Conservation (phyloP, 2,797 vertebrate species). For the Poecilia picta region DNA sequence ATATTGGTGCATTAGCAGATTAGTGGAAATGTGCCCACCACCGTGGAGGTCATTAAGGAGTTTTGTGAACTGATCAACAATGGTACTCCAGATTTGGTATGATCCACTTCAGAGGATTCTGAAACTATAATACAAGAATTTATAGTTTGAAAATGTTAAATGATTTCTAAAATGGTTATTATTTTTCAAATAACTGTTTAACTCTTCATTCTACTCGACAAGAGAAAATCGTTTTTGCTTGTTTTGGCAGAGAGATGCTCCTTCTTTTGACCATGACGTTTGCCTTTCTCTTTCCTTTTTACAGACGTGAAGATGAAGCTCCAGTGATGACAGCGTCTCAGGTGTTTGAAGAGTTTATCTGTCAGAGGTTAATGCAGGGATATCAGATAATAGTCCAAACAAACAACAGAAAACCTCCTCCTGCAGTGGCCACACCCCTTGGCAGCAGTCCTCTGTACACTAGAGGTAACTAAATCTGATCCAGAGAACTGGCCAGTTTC, state of each 20-base stretch:
- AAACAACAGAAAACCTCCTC: slow-evolving; percentile 83
- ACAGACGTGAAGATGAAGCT: slow-evolving; percentile 92
- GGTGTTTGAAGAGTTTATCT: slow-evolving; percentile 98
- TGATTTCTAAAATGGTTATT: background rate
- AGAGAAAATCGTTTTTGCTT: background rate
- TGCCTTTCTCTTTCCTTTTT: background rate
- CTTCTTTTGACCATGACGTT: background rate
- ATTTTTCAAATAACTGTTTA: background rate
- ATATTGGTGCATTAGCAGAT: too few relatives aligned
- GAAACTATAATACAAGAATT: background rate
- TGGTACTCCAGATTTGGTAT: background rate
- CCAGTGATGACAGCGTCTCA: slow-evolving; percentile 91
- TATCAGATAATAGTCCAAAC: slow-evolving; percentile 97
- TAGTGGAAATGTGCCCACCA: too few relatives aligned
- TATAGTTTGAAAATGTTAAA: background rate
- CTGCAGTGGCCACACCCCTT: slow-evolving; percentile 84
- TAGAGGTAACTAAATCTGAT: slow-evolving; percentile 79
- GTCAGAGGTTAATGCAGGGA: slow-evolving; percentile 97
- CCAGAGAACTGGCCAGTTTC: background rate
- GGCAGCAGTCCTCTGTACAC: slow-evolving; percentile 97
- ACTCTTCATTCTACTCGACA: background rate
- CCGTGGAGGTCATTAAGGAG: background rate
- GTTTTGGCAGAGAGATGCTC: background rate
- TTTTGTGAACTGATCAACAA: background rate
- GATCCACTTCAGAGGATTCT: background rate